Conservation (phyloP, 2,888 invertebrate genomes). For the Julus scandinavius region DNA sequence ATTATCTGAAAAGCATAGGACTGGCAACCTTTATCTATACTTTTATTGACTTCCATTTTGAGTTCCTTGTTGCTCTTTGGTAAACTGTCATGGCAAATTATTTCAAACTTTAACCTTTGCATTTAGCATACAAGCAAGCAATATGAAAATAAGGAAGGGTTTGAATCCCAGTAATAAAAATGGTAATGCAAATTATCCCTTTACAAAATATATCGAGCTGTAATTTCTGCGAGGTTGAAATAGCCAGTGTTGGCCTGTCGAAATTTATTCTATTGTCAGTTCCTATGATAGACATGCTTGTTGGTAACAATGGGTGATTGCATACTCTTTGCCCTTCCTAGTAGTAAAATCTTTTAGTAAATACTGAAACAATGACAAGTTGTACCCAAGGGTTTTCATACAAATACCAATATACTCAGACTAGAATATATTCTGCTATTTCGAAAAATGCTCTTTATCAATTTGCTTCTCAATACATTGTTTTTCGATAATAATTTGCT, state of each 20-base stretch:
- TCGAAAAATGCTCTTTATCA: slow-evolving; percentile 14
- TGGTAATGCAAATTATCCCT: background rate
- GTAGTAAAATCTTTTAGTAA: background rate
- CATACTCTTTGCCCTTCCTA: background rate
- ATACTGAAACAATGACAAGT: background rate
- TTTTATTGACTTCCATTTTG: slow-evolving; percentile 31
- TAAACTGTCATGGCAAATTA: slow-evolving; percentile 17
- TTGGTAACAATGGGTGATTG: background rate
- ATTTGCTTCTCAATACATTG: background rate
- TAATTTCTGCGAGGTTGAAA: background rate
- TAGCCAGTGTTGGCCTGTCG: background rate
- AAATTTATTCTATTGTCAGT: background rate
- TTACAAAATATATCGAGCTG: background rate
- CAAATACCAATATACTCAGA: background rate
- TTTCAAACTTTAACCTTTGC: slow-evolving; percentile 24
- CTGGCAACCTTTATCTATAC: background rate
- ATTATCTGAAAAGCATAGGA: slow-evolving; percentile 7
- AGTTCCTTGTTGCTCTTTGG: slow-evolving; percentile 16
- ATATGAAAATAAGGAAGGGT: background rate
- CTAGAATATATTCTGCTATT: background rate
- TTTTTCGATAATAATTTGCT: slow-evolving; percentile 46
- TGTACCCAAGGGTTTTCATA: background rate
- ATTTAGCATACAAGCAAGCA: background rate
- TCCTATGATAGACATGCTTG: background rate
- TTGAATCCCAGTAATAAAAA: background rate